phyloP scores from a whole-genome alignment of 2,113 vertebrate species.

The Epinephelus cyanopodus region DNA sequence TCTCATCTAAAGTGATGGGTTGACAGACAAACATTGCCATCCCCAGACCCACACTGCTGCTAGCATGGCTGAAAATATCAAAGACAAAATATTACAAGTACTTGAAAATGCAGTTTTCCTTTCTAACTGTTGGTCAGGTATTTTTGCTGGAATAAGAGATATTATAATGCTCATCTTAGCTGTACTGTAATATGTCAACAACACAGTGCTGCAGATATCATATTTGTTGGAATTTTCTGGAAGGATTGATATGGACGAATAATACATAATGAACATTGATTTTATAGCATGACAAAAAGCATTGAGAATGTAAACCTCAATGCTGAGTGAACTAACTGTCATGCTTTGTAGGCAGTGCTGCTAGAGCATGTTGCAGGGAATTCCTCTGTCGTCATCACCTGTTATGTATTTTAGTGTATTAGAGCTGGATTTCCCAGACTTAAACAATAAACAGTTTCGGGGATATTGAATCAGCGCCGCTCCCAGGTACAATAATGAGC shows the following conservation, averaged over 20 bases:
- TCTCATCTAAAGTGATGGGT: too few relatives aligned
- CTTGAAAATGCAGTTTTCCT: too few relatives aligned
- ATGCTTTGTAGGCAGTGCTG: neutral
- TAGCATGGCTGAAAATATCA: too few relatives aligned
- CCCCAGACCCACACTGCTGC: too few relatives aligned
- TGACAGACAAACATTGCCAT: too few relatives aligned
- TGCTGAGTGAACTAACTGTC: neutral
- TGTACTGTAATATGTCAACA: neutral
- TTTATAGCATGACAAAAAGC: neutral
- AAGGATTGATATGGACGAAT: neutral
- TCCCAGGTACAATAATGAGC: conserved; percentile 45
- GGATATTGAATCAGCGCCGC: conserved; percentile 25
- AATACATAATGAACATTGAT: neutral
- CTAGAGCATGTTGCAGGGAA: neutral
- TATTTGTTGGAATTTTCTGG: too few relatives aligned
- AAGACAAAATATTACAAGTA: too few relatives aligned
- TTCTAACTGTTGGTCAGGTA: too few relatives aligned
- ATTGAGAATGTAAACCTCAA: neutral
- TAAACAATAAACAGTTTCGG: neutral
- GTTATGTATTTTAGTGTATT: neutral
- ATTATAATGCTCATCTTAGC: neutral
- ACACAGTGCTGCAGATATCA: neutral
- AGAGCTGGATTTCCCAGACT: conserved; percentile 1
- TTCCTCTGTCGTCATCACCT: neutral
- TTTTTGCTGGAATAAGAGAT: too few relatives aligned